Conservation (phyloP, 2,888 invertebrate genomes). For the Acrobeloides nanus region DNA sequence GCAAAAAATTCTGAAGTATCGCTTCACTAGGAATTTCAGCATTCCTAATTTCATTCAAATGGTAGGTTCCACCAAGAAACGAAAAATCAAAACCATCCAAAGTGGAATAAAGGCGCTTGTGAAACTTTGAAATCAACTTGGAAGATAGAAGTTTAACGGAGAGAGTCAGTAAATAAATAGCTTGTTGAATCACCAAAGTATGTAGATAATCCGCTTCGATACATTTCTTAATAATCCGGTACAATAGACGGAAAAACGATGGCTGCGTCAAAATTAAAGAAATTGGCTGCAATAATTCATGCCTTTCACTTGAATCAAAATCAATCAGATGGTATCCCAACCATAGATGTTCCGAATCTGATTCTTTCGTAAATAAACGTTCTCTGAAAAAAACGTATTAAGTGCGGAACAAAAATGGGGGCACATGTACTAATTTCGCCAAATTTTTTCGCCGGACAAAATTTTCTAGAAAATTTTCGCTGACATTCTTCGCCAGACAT, state of each 20-base stretch:
- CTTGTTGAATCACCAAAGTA: slow-evolving; percentile 28
- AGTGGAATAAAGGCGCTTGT: no score
- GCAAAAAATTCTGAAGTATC: no score
- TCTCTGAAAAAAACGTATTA: not conserved
- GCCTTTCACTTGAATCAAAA: slow-evolving; percentile 12
- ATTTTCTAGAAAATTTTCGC: no score
- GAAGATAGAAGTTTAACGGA: slow-evolving; percentile 17
- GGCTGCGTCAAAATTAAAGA: slow-evolving; percentile 17
- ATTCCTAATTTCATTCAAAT: no score
- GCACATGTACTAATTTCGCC: no score
- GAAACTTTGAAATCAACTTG: no score
- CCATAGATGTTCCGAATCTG: slow-evolving; percentile 8
- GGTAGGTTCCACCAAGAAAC: no score
- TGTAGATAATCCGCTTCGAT: slow-evolving; percentile 3
- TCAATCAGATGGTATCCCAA: slow-evolving; percentile 14
- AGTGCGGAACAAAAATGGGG: no score
- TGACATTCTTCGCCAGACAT: no score
- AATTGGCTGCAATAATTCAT: slow-evolving; percentile 6
- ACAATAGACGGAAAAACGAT: slow-evolving; percentile 10
- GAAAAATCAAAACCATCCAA: no score
- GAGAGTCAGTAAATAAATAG: slow-evolving; percentile 34
- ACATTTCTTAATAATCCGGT: slow-evolving; percentile 4
- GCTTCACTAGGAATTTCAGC: no score
- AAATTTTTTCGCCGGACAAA: no score
- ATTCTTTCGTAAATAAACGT: not conserved